phyloP scores from a whole-genome alignment of 2,113 vertebrate species.

The Thunnus maccoyii region DNA sequence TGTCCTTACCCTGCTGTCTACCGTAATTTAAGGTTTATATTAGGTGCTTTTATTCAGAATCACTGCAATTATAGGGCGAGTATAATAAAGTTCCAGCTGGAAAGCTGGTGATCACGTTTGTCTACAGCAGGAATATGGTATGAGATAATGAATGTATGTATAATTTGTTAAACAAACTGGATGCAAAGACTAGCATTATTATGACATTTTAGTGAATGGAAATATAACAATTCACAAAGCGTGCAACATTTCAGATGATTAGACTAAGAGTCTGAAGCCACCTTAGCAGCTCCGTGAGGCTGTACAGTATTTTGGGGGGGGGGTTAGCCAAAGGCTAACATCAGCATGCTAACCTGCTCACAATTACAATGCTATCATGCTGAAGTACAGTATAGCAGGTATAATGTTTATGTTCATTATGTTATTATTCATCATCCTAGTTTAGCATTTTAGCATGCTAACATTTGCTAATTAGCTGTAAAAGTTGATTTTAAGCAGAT shows the following conservation, averaged over 20 bases:
- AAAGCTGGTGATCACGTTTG: not conserved
- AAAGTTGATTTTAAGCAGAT: conserved; percentile 1
- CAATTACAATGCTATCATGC: not conserved
- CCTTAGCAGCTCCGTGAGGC: no score
- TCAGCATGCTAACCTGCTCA: not conserved
- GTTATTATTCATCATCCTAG: no score
- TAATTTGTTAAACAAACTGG: not conserved
- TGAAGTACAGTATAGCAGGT: not conserved
- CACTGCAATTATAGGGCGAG: not conserved
- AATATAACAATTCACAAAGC: not conserved
- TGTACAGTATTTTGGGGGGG: no score
- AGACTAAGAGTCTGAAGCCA: no score
- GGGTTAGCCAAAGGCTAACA: not conserved
- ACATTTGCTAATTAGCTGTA: not conserved
- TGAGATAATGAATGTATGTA: not conserved
- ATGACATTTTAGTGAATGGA: not conserved
- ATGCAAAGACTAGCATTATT: not conserved
- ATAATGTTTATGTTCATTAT: not conserved
- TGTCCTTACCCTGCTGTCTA: not conserved
- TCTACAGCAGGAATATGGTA: not conserved
- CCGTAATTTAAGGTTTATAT: not conserved
- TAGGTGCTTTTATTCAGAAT: conserved; percentile 4
- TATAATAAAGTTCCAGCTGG: not conserved
- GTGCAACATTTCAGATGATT: not conserved
- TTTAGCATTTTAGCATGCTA: not conserved